These are phyloP conservation scores for Andrena haemorrhoa DNA, from an alignment of 2,888 invertebrate species.

Conservation along the genomic window DNA sequence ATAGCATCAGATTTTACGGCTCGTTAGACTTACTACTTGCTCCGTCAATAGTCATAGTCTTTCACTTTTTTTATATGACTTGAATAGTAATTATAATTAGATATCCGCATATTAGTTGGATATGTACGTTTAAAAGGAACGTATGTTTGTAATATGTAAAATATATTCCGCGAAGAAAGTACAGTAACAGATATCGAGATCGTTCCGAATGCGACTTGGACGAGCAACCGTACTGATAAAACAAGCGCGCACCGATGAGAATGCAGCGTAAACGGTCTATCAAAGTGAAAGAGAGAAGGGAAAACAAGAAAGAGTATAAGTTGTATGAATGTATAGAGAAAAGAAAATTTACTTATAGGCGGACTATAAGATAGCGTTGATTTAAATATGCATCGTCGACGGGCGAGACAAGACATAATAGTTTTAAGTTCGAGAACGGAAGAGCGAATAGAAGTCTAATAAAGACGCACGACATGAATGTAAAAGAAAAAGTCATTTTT, in stretches of 20 bases:
- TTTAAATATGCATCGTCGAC: slow-evolving; percentile 54
- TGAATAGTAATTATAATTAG: slow-evolving; percentile 37
- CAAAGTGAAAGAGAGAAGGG: slow-evolving; percentile 50
- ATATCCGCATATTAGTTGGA: slow-evolving; percentile 12
- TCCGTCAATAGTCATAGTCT: slow-evolving; percentile 57
- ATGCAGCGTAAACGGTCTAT: slow-evolving; percentile 50
- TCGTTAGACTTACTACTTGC: slow-evolving; percentile 21
- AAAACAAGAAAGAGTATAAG: slow-evolving; percentile 44
- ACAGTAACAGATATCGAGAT: slow-evolving; percentile 20
- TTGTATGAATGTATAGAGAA: slow-evolving; percentile 64
- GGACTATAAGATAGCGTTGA: slow-evolving; percentile 53
- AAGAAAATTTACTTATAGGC: slow-evolving; percentile 58
- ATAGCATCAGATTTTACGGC: slow-evolving; percentile 2
- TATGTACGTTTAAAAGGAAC: slow-evolving; percentile 30
- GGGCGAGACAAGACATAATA: slow-evolving; percentile 23
- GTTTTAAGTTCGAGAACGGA: slow-evolving; percentile 47
- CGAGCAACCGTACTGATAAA: slow-evolving; percentile 59
- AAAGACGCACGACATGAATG: slow-evolving; percentile 50
- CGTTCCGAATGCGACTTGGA: slow-evolving; percentile 26
- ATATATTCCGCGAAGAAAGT: slow-evolving; percentile 7
- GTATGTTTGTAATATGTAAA: slow-evolving; percentile 43
- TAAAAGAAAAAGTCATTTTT: slow-evolving; percentile 70
- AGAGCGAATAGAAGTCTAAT: slow-evolving; percentile 15
- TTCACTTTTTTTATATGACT: slow-evolving; percentile 53
- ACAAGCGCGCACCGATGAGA: slow-evolving; percentile 9